Evolutionary conservation across 2,113 vertebrate species (phyloP), one percentile per base, ranked within the genome.

Genomic region (Morone chrysops): DNA sequence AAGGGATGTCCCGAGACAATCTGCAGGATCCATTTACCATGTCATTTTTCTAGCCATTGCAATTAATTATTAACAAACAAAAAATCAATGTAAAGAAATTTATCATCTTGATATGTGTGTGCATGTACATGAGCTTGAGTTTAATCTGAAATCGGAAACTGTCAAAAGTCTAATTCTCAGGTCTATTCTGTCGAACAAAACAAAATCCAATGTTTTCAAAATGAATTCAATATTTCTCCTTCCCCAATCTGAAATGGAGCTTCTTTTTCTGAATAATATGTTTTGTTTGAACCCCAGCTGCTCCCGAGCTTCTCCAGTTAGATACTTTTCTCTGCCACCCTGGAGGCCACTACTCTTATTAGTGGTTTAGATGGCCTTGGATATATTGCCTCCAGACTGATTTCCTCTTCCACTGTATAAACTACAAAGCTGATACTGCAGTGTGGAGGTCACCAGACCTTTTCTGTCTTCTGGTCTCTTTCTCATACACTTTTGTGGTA

Each of bases 281-380:
- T 81, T 80, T 85, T 36, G 22, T 68, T 71, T 70, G 53, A 87
- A 41, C 48, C 50, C 81, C 88, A 92, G 84, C 90, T 92, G 91
- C 88, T 89, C 67, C 74, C 18, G 0, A 43, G 70, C n/a, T n/a
- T 72, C 43, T 80, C 81, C 80, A 43, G 13, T 25, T 63, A 70
- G 45, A 75, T 20, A 2, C 36, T 41, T 71, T 85, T 75, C 54
- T 78, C 50, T 78, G 59, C 56, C 50, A 13, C 56, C 25, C 56
- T 43, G 54, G 48, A 80, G 80, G 76, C 22, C 73, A 68, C 40
- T 11, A 18, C 45, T 51, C 70, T 71, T 70, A 86, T 74, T 84
- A 81, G 74, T 76, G 65, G 6, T 67, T 80, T 65, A 67, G 70
- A 84, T 77, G 53, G 57, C 36, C 80, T 77, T 25, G 45, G 85